phyloP scores from a whole-genome alignment of 2,888 invertebrate genomes.

The Acleris emargana region DNA sequence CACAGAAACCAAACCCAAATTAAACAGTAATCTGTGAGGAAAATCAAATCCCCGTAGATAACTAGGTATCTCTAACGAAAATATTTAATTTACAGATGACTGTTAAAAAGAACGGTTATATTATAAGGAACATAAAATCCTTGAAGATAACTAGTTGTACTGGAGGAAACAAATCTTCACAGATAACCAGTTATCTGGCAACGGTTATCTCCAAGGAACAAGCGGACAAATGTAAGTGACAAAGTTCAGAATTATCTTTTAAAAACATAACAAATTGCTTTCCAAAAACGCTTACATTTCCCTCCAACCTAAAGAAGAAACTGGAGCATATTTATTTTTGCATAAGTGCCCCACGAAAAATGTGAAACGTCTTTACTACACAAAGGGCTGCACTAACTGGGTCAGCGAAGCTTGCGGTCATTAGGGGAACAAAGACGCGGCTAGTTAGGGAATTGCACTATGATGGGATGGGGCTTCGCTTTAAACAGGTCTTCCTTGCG shows the following conservation, averaged over 20 bases:
- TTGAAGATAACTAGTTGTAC: too few relatives aligned
- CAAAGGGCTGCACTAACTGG: slow-evolving; percentile 50
- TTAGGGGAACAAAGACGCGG: slow-evolving; percentile 49
- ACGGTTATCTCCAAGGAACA: too few relatives aligned
- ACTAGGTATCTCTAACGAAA: too few relatives aligned
- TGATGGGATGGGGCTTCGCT: slow-evolving; percentile 26
- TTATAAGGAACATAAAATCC: too few relatives aligned
- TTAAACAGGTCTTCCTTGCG: slow-evolving; percentile 22
- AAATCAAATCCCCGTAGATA: too few relatives aligned
- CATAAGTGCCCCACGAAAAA: slow-evolving; percentile 57
- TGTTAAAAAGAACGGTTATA: too few relatives aligned
- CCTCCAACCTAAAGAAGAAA: slow-evolving; percentile 36
- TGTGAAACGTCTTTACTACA: slow-evolving; percentile 44
- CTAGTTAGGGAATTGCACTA: slow-evolving; percentile 36
- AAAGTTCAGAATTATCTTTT: background rate
- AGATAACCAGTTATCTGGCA: too few relatives aligned
- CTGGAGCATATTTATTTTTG: slow-evolving; percentile 56
- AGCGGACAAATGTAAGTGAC: too few relatives aligned
- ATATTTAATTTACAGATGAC: too few relatives aligned
- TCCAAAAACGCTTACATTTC: slow-evolving; percentile 1
- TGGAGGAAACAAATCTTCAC: too few relatives aligned
- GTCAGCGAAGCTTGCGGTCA: slow-evolving; percentile 54
- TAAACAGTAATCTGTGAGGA: too few relatives aligned
- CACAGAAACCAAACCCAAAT: too few relatives aligned
- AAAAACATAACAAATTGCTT: slow-evolving; percentile 12